Percentiles rank a stretch among this genome's conserved stretches.
These are phyloP conservation scores for Cheirogaleus major DNA, from an alignment of 2,797 vertebrate genomes.

Conservation along the genomic window DNA sequence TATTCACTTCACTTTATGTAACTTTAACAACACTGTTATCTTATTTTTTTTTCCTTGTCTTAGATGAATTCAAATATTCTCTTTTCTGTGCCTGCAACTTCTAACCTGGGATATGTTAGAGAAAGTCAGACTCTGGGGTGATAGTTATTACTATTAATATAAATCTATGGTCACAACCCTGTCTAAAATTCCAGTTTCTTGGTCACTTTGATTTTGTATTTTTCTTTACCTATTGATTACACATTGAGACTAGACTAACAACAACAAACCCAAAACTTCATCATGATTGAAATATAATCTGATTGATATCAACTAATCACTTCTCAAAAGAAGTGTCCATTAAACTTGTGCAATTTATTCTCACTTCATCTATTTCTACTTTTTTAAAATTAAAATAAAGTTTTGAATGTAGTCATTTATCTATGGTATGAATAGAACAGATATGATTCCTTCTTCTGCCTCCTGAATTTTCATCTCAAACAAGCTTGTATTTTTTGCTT, in stretches of 20 bases:
- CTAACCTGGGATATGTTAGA: neutral
- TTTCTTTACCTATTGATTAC: neutral
- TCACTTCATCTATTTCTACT: neutral
- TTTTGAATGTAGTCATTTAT: constrained; percentile 10
- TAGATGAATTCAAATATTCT: neutral
- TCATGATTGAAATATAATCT: neutral
- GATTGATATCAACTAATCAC: neutral
- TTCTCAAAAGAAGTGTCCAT: neutral
- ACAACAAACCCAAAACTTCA: neutral
- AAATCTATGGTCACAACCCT: neutral
- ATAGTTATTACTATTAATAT: neutral
- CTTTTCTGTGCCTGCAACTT: neutral
- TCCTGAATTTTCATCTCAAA: constrained; percentile 28
- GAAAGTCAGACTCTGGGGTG: neutral
- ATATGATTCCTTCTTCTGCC: neutral
- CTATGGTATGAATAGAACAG: neutral
- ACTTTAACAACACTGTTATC: neutral
- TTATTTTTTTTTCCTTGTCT: neutral
- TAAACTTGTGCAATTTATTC: neutral
- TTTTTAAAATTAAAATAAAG: neutral
- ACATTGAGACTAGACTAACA: neutral
- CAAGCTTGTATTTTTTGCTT: neutral
- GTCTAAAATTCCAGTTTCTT: neutral
- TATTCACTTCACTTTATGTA: neutral
- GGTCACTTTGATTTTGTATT: neutral